These are phyloP conservation scores for Andrena fulva DNA, from an alignment of 2,888 invertebrate species.

Conservation along the genomic window DNA sequence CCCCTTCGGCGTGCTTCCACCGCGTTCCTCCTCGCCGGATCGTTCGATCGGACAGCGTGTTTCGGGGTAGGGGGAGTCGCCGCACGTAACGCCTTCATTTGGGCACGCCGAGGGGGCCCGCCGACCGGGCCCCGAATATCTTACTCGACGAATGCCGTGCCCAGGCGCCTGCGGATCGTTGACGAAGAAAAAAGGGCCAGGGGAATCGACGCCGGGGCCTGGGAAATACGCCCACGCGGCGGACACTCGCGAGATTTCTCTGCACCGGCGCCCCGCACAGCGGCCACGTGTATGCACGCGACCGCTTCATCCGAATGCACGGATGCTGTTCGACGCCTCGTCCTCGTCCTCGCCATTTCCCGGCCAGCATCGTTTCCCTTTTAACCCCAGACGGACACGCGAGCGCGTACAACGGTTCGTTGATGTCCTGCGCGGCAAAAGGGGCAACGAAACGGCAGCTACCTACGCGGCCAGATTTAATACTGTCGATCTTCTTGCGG, in stretches of 20 bases:
- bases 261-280: neutral
- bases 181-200: constrained; percentile 24
- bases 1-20: neutral
- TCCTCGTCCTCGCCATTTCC: constrained; percentile 14
- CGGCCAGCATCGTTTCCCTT: constrained; percentile 13
- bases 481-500: neutral
- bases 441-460: constrained; percentile 9
- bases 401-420: neutral
- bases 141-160: constrained; percentile 53
- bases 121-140: constrained; percentile 70
- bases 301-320: constrained; percentile 26
- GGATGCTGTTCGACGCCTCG: constrained; percentile 15
- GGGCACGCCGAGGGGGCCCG: constrained; percentile 67
- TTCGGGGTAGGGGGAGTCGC: constrained; percentile 69
- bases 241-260: constrained; percentile 35
- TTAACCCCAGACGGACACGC: constrained; percentile 4
- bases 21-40: neutral
- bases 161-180: constrained; percentile 54
- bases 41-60: constrained; percentile 48
- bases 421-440: neutral
- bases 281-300: constrained; percentile 11
- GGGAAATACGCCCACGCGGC: constrained; percentile 71
- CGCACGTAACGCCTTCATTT: constrained; percentile 81
- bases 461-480: neutral
- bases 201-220: constrained; percentile 63